A percentile compares a stretch with the other conserved stretches of the same genome.
These are phyloP conservation scores for Synanthedon myopaeformis DNA, from an alignment of 2,888 invertebrate genomes.

Conservation along the genomic window DNA sequence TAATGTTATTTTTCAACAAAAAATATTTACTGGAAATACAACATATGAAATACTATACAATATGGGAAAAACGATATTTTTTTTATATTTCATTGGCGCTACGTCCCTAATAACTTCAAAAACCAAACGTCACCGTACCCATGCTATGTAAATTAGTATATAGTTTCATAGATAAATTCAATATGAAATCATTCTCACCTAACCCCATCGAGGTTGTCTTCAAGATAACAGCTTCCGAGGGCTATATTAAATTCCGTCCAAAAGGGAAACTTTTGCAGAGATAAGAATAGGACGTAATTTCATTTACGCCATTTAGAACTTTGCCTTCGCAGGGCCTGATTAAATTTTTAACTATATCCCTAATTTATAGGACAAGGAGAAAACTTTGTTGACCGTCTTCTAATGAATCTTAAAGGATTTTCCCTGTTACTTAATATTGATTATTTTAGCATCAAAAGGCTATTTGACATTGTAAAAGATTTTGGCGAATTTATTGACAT, in stretches of 20 bases:
- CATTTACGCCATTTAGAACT: conserved; percentile 48
- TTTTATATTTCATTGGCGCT: too few species aligned
- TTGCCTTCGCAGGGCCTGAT: conserved; percentile 30
- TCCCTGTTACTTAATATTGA: too few species aligned
- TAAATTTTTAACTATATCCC: conserved; percentile 47
- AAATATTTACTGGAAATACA: too few species aligned
- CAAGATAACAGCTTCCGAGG: conserved; percentile 40
- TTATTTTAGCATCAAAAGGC: too few species aligned
- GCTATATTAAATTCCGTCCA: conserved; percentile 47
- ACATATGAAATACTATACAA: too few species aligned
- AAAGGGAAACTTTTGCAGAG: conserved; percentile 35
- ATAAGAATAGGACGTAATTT: conserved; percentile 46
- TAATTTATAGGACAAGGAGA: conserved; percentile 11
- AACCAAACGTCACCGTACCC: background rate
- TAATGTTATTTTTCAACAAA: too few species aligned
- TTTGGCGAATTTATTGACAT: too few species aligned
- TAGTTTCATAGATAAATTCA: conserved; percentile 4
- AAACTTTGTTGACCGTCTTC: background rate
- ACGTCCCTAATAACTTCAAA: too few species aligned
- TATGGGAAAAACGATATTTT: too few species aligned
- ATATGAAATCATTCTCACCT: conserved; percentile 38
- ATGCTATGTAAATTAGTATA: background rate
- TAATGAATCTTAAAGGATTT: too few species aligned
- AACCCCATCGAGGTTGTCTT: conserved; percentile 26
- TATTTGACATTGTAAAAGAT: too few species aligned